Base-by-base conservation (phyloP, 2,888 invertebrate genomes). In the Plebejus melissa region DNA sequence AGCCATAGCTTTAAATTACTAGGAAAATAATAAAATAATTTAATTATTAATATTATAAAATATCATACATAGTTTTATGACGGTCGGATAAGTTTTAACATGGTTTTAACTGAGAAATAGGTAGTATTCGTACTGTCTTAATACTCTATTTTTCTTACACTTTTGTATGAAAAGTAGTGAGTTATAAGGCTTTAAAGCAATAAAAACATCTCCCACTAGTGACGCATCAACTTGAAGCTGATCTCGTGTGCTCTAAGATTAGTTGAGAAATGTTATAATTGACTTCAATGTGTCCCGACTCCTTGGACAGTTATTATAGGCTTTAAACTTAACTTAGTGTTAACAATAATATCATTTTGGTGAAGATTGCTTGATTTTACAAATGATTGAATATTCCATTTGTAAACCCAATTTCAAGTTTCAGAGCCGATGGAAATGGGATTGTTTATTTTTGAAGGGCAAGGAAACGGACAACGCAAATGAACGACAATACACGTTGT, bases 251-350 rank as follows among this genome's bases (percentile, higher is more conserved):
- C 9, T 41, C 70, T n/a, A 11, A 38, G 41, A 70, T 70, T 70
- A 70, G 70, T 70, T 70, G 38, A 41, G 70, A 38, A 70, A 41
- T 70, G 50, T 28, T 54, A 36, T 54, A 72, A 72, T 72, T 72
- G 72, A 50, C 72, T 72, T 54, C 50, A 32, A 16, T 32, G 0
- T 11, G 54, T 36, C 32, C 9, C 50, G 50, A 72, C 13, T 32
- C 72, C 50, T 50, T 32, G 36, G 50, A 32, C 50, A 32, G 46
- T 50, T 71, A 71, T 71, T 71, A 50, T 46, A 28, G 32, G 50
- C 72, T 72, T 72, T 72, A 72, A 72, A 72, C 54, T 46, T 72
- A 16, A 72, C 72, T 72, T 72, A 54, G 54, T 70, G n/a, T 41
- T 41, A 72, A 72, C 50, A 50, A 32, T 72, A 50, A 28, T 72